Base-by-base conservation (phyloP, 2,888 invertebrate genomes). In the Odontocolon sp. region DNA sequence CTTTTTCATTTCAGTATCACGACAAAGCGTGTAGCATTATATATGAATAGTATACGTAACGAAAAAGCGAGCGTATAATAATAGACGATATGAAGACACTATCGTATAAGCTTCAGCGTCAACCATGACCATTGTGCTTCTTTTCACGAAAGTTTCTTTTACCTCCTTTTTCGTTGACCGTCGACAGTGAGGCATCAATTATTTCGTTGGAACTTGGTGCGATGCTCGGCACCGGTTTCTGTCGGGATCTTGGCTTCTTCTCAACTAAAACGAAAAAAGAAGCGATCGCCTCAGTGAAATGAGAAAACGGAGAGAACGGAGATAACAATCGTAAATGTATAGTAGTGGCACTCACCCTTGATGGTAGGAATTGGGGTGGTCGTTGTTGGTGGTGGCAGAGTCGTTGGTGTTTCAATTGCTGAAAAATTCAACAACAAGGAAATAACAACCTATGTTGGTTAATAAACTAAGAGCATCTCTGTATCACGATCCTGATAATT, bases 371-470 rank as follows among this genome's bases (percentile, higher is more conserved):
- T 45, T 3, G 82, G 84, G 11, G 84, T 82, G 16, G 78, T 80
- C 54, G 82, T 81, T 21, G 78, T 81, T 8, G 82, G 79, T n/a
- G 74, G 82, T 4, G 82, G 75, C 40, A 81, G 73, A 6, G 89
- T 89, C 33, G 89, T 89, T 8, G 89, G 85, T 9, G 85, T 84
- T 14, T 83, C 84, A 57, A 88, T 86, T 50, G 86, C 89, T 89
- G 80, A 8, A 81, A 86, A 47, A 36, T 11, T 33, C 16, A 52
- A 5, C 2, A 11, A 47, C 5, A 45, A 21, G 21, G 23, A 3
- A 9, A 0, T 45, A 5, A 3, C 9, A 5, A 57, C 2, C 9
- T 1, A 4, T 36, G 1, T 23, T 3, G 0, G 6, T 2, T 18
- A 1, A 42, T 42, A 16, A 42, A 42, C 16, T 16, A 5, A 8